Evolutionary conservation across 2,113 vertebrate genomes (phyloP), one percentile per base, ranked within the genome.

Genomic region (Myrmophylax atrothorax): DNA sequence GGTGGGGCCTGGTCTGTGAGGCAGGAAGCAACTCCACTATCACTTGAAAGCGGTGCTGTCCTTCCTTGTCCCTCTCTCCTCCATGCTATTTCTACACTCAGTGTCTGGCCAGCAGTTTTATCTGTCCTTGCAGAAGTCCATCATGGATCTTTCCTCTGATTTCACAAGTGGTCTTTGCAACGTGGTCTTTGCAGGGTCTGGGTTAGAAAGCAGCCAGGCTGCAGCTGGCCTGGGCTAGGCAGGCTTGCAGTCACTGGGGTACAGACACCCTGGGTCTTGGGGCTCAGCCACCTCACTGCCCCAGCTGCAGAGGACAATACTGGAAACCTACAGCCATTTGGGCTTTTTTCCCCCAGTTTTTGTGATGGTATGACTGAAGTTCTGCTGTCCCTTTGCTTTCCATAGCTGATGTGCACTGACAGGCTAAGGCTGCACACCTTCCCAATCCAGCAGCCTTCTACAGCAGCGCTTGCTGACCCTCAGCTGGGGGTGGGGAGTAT

Each of bases 241-340:
- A 3, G n/a, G 11, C 31, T 6, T 2, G 0, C 8, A 4, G 38
- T 14, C 37, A 12, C 25, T n/a, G 67, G 40, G 13, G 1, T 10
- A 8, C 78, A 60, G 70, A 2, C 35, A 46, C 10, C 14, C 0
- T 1, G 3, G 3, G 7, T 22, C 52, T 44, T 1, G 0, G 49
- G n/a, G 31, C 68, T 73, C 0, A 0, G 33, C 37, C 4, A 1
- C n/a, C 11, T 50, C 2, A 0, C 31, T 67, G 69, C 55, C 20
- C 26, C 8, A 3, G 1, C 35, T 12, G 26, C 7, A 0, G 35
- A 55, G 56, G 64, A 33, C 14, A 29, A 1, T 6, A 11, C 4
- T 8, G 3, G 9, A 58, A 68, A 33, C 40, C 37, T n/a, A 12
- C 15, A 3, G 4, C 14, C 12, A 1, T 25, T 5, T 46, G 16